Base-by-base conservation (phyloP, 2,888 invertebrate species). In the Orthonevra nobilis region DNA sequence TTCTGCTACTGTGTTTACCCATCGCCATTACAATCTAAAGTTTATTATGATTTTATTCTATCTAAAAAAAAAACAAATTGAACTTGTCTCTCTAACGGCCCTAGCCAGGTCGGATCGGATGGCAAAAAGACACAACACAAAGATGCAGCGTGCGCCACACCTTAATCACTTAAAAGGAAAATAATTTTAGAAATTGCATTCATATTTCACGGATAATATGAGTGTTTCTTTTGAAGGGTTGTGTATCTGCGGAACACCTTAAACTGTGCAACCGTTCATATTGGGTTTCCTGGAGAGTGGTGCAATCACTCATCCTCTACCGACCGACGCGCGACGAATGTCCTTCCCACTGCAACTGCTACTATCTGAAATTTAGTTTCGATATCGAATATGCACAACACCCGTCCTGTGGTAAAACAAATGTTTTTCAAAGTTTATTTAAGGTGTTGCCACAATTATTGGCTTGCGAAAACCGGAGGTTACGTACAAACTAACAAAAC, bases 151-250 rank as follows among this genome's bases (percentile, higher is more conserved):
- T n/a, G n/a, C 50, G 84, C 88, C 88, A 87, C 88, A 87, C 88
- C 88, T 87, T 87, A 88, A 87, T 88, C 88, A 88, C 87, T 88
- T 88, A 88, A 87, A 87, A 87, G 86, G 86, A 86, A 87, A 87
- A 87, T 86, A 86, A 87, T 86, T 86, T 87, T 83, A 84, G 83
- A 87, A 87, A 87, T 87, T 87, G 86, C 86, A 86, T 86, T 87
- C 86, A 87, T 85, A 86, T 85, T 84, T 86, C 85, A 86, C 83
- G 75, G 70, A 70, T 70, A 70, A 61, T 70, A 70, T 60, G 70
- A 61, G 61, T 44, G 61, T 38, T 60, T 54, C 19, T 14, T n/a
- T 12, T 42, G 15, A 32, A 34, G 56, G 46, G 23, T 12, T 28
- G 3, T 5, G 20, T 17, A 34, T 44, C 30, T 7, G 38, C 34